Base-by-base conservation (phyloP, 2,113 vertebrate genomes). In the Gymnogyps californianus region DNA sequence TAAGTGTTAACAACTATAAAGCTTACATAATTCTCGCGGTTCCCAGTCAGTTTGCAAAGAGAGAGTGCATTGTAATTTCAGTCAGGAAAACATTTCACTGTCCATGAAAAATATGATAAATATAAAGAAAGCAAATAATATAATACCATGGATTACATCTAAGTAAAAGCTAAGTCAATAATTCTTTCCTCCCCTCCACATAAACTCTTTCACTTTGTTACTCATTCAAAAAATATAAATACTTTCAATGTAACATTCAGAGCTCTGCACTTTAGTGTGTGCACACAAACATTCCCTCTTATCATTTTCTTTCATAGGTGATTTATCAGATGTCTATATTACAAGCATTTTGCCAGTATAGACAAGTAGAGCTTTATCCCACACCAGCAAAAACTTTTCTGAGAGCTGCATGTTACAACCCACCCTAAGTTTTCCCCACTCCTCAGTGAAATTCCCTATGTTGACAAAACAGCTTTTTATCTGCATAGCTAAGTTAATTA, bases 381-480 rank as follows among this genome's bases (percentile, higher is more conserved):
- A 81, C 52, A 74, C 38, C 54, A 90, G 55, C 42, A 71, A 70
- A 90, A 83, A 7, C 22, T 16, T 51, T 88, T 85, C 26, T 65
- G 10, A 71, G 61, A 87, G 7, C 36, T 80, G 28, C 44, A 2
- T 90, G 36, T 83, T 93, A 54, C 57, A 82, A 96, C 46, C 82
- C 81, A 95, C 66, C 92, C 78, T 69, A 65, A 81, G 25, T 83
- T 96, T 95, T 90, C 58, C 36, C 70, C 49, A 83, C 62, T 83
- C 46, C 55, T 76, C 89, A 57, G 66, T 94, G 95, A 96, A 97
- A 96, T 90, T 90, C 25, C 49, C 40, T 16, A 1, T 95, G 93
- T 96, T 97, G 93, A 93, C 96, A 96, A 96, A 97, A 97, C 67
- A 95, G 17, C 24, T 67, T 93, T 95, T 94, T 93, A 95, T 96